Conservation (phyloP, 2,113 vertebrate genomes). For the Brachionichthys hirsutus region DNA sequence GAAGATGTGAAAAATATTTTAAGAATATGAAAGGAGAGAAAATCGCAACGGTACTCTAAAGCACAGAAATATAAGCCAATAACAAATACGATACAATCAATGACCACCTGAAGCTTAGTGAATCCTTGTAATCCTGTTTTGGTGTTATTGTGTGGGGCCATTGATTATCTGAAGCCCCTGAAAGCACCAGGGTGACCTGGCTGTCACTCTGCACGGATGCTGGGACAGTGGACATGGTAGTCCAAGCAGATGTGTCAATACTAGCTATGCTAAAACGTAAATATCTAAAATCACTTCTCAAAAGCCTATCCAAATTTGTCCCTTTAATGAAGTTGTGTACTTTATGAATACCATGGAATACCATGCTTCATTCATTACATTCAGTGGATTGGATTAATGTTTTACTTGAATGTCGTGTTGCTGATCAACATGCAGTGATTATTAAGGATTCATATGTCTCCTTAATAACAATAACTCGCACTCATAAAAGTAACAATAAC, state of each 20-base stretch:
- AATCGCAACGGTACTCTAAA: conserved; percentile 12
- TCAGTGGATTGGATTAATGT: conserved; percentile 24
- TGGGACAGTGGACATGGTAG: conserved; percentile 44
- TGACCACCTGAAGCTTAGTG: conserved; percentile 39
- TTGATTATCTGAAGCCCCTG: conserved; percentile 63
- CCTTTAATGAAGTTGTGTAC: conserved; percentile 13
- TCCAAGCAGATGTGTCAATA: conserved; percentile 55
- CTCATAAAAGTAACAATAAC: conserved; percentile 11
- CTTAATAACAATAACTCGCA: conserved; percentile 6
- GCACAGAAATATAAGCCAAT: conserved; percentile 41
- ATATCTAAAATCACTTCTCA: conserved; percentile 6
- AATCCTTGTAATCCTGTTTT: conserved; percentile 62
- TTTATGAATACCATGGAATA: conserved; percentile 6
- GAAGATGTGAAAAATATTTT: not conserved
- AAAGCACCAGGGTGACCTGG: conserved; percentile 55
- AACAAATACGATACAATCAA: conserved; percentile 60
- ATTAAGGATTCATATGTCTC: conserved; percentile 3
- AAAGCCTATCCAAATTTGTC: not conserved
- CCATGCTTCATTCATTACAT: conserved; percentile 21
- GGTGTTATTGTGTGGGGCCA: conserved; percentile 58
- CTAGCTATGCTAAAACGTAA: conserved; percentile 6
- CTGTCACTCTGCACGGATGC: conserved; percentile 42
- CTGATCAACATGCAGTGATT: not conserved
- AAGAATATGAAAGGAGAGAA: conserved; percentile 4
- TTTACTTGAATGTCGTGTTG: conserved; percentile 4